A percentile compares a stretch with the other conserved stretches of the same genome.
phyloP scores from a whole-genome alignment of 2,797 vertebrate genomes.

The Valencia hispanica region DNA sequence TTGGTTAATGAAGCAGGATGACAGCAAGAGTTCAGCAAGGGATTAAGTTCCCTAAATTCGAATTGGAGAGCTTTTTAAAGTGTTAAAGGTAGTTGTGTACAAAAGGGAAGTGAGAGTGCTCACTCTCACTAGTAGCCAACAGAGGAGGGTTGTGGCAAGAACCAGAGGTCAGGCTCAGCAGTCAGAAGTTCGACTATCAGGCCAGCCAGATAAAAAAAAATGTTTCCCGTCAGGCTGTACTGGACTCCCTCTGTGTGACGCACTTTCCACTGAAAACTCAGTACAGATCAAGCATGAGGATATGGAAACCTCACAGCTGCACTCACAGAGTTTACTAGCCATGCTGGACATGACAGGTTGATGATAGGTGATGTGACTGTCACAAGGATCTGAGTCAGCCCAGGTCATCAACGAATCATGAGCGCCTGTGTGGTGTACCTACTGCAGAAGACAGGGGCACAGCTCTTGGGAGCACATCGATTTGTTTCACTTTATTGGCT shows the following conservation, averaged over 20 bases:
- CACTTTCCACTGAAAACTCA: slow-evolving; percentile 59
- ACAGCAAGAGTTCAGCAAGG: slow-evolving; percentile 11
- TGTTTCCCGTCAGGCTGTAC: slow-evolving; percentile 61
- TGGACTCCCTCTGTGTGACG: slow-evolving; percentile 65
- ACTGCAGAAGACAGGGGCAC: not conserved
- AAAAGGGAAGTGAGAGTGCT: slow-evolving; percentile 50
- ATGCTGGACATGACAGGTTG: slow-evolving; percentile 49
- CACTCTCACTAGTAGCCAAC: slow-evolving; percentile 59
- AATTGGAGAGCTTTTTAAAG: slow-evolving; percentile 17
- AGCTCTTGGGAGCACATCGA: not conserved
- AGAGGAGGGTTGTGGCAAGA: slow-evolving; percentile 12
- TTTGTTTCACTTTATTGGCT: not conserved
- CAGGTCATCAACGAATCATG: slow-evolving; percentile 28
- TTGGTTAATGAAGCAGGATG: slow-evolving; percentile 19
- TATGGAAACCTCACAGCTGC: slow-evolving; percentile 63
- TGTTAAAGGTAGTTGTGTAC: slow-evolving; percentile 26
- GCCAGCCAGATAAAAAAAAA: slow-evolving; percentile 35
- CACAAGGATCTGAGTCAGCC: slow-evolving; percentile 16
- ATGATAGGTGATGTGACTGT: slow-evolving; percentile 42
- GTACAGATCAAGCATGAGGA: slow-evolving; percentile 57
- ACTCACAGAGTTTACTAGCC: slow-evolving; percentile 30
- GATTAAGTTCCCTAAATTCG: slow-evolving; percentile 25
- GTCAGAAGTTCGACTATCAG: slow-evolving; percentile 61
- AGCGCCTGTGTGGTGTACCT: slow-evolving; percentile 6
- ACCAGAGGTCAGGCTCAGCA: slow-evolving; percentile 45